Evolutionary conservation across 2,113 vertebrate species (phyloP).

Genomic region (Cathartes aura): DNA sequence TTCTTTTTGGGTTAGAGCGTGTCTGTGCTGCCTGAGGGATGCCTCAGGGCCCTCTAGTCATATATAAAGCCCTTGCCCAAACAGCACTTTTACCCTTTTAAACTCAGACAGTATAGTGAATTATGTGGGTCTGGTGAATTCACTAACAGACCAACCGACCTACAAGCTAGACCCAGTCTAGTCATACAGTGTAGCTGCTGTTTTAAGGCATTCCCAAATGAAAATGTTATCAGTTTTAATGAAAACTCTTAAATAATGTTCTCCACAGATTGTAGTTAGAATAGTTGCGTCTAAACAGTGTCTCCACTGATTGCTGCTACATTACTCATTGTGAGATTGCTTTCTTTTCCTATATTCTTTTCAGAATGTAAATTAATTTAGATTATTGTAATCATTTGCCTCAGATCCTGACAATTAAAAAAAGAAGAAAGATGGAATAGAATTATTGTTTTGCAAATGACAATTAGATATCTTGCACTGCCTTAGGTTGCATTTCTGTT

Average conservation of each 20-base stretch:
- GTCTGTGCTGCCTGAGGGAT: neutral
- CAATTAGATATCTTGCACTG: neutral
- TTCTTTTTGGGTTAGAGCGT: neutral
- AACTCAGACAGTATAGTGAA: neutral
- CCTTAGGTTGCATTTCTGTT: conserved; percentile 37
- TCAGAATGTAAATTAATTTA: conserved; percentile 12
- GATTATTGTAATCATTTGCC: neutral
- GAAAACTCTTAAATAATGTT: neutral
- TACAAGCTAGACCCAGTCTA: neutral
- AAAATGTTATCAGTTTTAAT: neutral
- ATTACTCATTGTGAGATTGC: neutral
- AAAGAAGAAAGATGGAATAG: neutral
- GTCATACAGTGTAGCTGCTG: neutral
- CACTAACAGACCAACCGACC: neutral
- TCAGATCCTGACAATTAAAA: neutral
- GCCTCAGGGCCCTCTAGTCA: neutral
- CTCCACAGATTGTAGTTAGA: neutral
- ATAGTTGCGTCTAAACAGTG: neutral
- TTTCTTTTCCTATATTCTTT: neutral
- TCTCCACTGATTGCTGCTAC: neutral
- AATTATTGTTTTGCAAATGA: neutral
- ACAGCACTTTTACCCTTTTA: neutral
- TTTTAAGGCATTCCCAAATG: neutral
- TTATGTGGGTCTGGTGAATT: neutral
- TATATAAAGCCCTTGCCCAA: neutral